Evolutionary conservation across 2,888 invertebrate species (phyloP).

Genomic region (Creontiades dilutus): DNA sequence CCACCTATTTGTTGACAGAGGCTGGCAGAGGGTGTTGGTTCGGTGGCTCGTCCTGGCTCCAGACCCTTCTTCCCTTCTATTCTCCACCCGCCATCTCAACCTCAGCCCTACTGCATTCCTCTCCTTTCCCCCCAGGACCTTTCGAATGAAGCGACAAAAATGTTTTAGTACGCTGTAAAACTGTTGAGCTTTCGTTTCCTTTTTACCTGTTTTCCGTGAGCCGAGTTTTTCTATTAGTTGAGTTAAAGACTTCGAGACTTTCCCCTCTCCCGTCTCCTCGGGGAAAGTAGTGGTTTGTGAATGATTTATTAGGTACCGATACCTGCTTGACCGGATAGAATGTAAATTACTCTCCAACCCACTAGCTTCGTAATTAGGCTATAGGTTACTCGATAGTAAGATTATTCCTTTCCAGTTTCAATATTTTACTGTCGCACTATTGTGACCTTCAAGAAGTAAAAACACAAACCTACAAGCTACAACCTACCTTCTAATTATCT

Average conservation of each 20-base stretch:
- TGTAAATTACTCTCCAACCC: neutral
- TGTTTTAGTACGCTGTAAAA: slow-evolving; percentile 28
- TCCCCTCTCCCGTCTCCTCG: neutral
- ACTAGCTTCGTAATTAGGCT: too few relatives aligned
- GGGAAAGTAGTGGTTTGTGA: neutral
- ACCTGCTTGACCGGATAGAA: neutral
- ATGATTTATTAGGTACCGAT: slow-evolving; percentile 19
- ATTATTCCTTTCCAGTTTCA: neutral
- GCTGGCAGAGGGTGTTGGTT: neutral
- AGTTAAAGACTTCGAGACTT: neutral
- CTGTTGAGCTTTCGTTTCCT: neutral
- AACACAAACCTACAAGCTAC: too few relatives aligned
- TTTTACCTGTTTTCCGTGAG: neutral
- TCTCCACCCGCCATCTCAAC: neutral
- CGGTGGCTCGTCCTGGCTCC: neutral
- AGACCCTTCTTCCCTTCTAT: neutral
- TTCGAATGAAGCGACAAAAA: neutral
- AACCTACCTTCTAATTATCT: too few relatives aligned
- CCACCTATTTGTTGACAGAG: slow-evolving; percentile 35
- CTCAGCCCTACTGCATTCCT: slow-evolving; percentile 29
- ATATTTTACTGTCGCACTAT: neutral
- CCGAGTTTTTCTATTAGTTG: neutral
- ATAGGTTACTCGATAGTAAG: neutral
- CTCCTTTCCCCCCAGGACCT: neutral
- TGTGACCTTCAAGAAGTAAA: too few relatives aligned